Evolutionary conservation across 37 sponge, comb jelly and placozoan species (phyloP).

Genomic region (Spongilla lacustris): DNA sequence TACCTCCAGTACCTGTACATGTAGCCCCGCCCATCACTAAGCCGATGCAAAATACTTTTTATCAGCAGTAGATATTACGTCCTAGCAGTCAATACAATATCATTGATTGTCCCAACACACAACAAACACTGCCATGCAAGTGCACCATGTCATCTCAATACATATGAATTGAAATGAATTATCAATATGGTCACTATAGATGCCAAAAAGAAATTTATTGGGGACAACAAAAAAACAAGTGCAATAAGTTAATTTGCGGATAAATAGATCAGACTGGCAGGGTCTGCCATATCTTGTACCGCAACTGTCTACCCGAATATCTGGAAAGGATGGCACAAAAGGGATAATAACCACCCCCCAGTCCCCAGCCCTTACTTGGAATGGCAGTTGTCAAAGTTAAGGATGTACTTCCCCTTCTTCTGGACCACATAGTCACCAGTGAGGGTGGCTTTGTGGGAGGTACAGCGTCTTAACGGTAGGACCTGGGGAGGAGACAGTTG

Average conservation of each 20-base stretch:
- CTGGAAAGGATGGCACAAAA: constrained; percentile 2
- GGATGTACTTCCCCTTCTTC: constrained; percentile 64
- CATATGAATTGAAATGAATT: too few species aligned
- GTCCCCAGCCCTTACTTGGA: constrained; percentile 66
- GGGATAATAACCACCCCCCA: neutral
- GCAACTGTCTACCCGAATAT: constrained; percentile 54
- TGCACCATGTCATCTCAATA: too few species aligned
- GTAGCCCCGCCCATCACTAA: too few species aligned
- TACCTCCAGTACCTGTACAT: too few species aligned
- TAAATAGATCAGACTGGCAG: constrained; percentile 16
- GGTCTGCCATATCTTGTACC: constrained; percentile 51
- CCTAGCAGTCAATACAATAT: too few species aligned
- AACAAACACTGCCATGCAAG: too few species aligned
- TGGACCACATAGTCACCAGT: constrained; percentile 76
- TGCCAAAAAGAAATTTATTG: too few species aligned
- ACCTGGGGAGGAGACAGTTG: constrained; percentile 24
- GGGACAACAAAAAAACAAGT: too few species aligned
- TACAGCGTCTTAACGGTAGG: constrained; percentile 61
- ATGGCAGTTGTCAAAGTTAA: constrained; percentile 76
- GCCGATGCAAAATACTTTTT: too few species aligned
- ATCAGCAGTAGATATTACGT: too few species aligned
- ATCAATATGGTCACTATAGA: too few species aligned
- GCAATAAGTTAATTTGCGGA: neutral
- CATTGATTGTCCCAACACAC: too few species aligned
- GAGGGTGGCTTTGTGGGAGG: constrained; percentile 75